Conservation (phyloP, 1,140 invertebrate genomes). For the Reticulitermes speratus region DNA sequence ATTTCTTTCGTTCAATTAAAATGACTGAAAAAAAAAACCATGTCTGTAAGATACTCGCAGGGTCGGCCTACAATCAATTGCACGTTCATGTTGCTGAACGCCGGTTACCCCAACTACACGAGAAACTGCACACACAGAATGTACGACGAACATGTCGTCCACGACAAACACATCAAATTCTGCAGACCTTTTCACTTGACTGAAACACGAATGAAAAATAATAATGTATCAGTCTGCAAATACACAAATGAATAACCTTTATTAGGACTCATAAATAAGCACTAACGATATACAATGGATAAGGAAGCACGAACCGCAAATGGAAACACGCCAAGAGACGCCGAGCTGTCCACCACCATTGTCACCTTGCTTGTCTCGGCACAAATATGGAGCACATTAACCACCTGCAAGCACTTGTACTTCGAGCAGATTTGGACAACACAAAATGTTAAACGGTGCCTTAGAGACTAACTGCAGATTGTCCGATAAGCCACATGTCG, state of each 20-base stretch:
- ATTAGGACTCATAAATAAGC: not conserved
- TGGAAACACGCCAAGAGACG: not conserved
- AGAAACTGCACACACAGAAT: too few relatives aligned
- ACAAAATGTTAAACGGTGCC: not conserved
- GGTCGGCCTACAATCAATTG: too few relatives aligned
- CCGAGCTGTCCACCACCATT: not conserved
- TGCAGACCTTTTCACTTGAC: too few relatives aligned
- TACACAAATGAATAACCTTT: not conserved
- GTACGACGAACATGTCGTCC: too few relatives aligned
- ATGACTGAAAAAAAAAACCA: too few relatives aligned
- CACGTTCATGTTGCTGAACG: too few relatives aligned
- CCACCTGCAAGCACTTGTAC: not conserved
- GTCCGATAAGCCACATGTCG: not conserved
- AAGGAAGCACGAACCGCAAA: not conserved
- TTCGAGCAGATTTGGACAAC: not conserved
- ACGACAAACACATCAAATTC: too few relatives aligned
- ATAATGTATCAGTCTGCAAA: not conserved
- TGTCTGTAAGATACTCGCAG: too few relatives aligned
- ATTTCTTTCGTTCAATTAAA: too few relatives aligned
- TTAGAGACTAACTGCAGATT: not conserved
- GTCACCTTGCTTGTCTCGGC: not conserved
- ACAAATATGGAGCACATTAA: not conserved
- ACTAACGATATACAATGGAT: not conserved
- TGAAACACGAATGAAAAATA: not conserved
- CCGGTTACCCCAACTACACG: too few relatives aligned